phyloP scores from a whole-genome alignment of 2,113 vertebrate species.

The Spea multiplicata region DNA sequence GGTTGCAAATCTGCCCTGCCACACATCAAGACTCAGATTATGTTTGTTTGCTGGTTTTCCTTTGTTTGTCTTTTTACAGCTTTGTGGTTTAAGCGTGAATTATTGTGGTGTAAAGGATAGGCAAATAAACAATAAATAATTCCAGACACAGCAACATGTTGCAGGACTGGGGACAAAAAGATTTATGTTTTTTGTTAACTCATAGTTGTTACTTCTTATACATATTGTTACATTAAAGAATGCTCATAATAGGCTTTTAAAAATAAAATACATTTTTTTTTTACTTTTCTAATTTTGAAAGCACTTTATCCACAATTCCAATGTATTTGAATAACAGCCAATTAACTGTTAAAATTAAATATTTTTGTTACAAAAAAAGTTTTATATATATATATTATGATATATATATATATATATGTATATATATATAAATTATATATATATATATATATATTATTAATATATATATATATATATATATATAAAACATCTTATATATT shows the following conservation, averaged over 20 bases:
- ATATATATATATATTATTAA: too few species aligned
- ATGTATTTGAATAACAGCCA: too few species aligned
- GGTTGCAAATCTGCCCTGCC: not conserved
- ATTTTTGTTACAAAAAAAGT: too few species aligned
- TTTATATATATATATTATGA: too few species aligned
- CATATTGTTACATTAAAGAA: not conserved
- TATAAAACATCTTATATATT: not conserved
- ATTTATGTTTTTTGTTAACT: not conserved
- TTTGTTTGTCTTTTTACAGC: not conserved
- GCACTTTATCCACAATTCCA: too few species aligned
- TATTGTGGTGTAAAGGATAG: not conserved
- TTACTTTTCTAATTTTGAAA: too few species aligned
- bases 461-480: too few species aligned
- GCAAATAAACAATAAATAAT: conserved; percentile 15
- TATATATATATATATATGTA: too few species aligned
- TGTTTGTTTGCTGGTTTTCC: not conserved
- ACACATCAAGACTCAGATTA: not conserved
- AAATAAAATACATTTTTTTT: too few species aligned
- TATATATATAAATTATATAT: too few species aligned
- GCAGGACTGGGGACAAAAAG: not conserved
- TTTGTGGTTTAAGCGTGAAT: conserved; percentile 13
- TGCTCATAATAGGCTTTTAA: too few species aligned
- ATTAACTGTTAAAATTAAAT: too few species aligned
- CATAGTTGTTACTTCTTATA: not conserved
- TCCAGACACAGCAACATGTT: not conserved